Conservation (phyloP, 2,797 vertebrate genomes). For the Urosaurus nigricauda region DNA sequence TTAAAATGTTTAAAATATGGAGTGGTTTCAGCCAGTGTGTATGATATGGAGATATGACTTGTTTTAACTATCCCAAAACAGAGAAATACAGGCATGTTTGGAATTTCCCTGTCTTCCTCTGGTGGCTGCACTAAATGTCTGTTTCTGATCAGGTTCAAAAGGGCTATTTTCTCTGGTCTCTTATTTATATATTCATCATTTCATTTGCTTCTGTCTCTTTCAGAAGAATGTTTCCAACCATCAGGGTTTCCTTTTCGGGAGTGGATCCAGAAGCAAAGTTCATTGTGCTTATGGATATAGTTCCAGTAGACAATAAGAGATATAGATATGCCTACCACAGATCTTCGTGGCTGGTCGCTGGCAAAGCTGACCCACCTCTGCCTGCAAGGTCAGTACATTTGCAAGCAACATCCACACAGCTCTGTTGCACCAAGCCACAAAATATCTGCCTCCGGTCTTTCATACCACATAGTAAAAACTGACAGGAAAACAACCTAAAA, state of each 20-base stretch:
- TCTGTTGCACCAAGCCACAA: neutral
- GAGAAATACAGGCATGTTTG: conserved; percentile 25
- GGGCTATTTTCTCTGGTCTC: neutral
- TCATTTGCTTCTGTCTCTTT: conserved; percentile 51
- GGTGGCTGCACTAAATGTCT: neutral
- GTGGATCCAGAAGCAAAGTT: conserved; percentile 96
- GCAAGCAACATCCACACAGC: neutral
- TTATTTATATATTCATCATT: conserved; percentile 28
- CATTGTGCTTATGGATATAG: conserved; percentile 98
- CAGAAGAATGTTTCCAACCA: conserved; percentile 99
- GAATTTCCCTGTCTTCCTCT: conserved; percentile 12
- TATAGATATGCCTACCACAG: conserved; percentile 98
- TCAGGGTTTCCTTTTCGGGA: conserved; percentile 96
- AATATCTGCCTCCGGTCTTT: neutral
- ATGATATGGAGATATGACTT: neutral
- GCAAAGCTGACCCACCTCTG: conserved; percentile 95
- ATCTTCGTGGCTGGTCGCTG: conserved; percentile 97
- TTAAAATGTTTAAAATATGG: neutral
- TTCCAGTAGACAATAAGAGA: conserved; percentile 98
- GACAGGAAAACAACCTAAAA: neutral
- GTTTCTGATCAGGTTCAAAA: conserved; percentile 38
- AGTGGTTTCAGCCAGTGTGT: neutral
- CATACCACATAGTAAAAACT: neutral
- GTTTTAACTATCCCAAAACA: neutral
- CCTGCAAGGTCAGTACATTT: conserved; percentile 89